Percentiles rank a stretch among this genome's conserved stretches.
phyloP scores from a whole-genome alignment of 2,113 vertebrate genomes.

The Suricata suricatta region DNA sequence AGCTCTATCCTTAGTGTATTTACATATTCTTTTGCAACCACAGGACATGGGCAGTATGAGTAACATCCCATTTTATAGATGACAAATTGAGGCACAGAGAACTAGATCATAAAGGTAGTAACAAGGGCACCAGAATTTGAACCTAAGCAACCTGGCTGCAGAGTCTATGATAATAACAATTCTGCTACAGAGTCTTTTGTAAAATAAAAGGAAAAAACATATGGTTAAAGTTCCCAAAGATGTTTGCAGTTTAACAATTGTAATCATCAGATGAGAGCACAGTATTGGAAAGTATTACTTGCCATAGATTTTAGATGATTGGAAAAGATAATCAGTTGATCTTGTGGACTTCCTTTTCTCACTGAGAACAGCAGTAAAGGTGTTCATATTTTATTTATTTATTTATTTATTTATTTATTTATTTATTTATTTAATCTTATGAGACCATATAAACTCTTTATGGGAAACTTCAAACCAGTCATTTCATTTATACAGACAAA shows the following conservation, averaged over 20 bases:
- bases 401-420: background rate
- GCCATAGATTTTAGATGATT: slow-evolving; percentile 28
- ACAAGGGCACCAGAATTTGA: background rate
- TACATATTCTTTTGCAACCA: background rate
- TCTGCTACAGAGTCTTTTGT: background rate
- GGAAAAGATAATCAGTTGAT: background rate
- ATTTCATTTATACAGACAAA: slow-evolving; percentile 54
- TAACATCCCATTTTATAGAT: background rate
- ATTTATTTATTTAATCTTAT: slow-evolving; percentile 28
- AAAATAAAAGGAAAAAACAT: background rate
- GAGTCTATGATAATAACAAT: background rate
- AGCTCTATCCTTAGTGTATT: background rate
- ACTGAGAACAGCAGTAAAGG: background rate
- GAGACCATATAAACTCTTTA: background rate
- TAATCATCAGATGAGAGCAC: background rate
- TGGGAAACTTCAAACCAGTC: background rate
- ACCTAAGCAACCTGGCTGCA: background rate
- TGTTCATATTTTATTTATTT: background rate
- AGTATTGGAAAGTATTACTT: slow-evolving; percentile 45
- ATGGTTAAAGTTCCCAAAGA: background rate
- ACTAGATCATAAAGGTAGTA: background rate
- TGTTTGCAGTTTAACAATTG: background rate
- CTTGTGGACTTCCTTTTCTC: slow-evolving; percentile 19
- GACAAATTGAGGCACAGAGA: background rate
- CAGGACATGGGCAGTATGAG: background rate